Base-by-base conservation (phyloP, 2,888 invertebrate species). In the Melanchra persicariae region DNA sequence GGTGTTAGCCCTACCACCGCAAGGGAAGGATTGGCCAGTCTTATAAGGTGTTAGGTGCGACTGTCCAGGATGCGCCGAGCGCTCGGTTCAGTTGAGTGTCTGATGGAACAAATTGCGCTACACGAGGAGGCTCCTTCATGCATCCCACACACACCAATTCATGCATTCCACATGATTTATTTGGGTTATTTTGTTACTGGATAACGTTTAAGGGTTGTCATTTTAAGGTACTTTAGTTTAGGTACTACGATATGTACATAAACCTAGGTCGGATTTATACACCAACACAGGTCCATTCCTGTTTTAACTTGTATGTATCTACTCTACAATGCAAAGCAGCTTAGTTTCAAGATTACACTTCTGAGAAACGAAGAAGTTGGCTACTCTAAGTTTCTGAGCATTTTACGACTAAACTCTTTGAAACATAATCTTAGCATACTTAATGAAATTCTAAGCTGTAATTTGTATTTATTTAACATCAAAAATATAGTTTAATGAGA, bases 341-440 rank as follows among this genome's bases (percentile, higher is more conserved):
- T 74, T 74, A 76, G 76, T 74, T 74, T 60, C 74, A 69, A 69
- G 76, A 74, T 76, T 74, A 74, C 69, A 76, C 60, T 74, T 76
- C 76, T 24, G 60, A 61, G 76, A 57, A 61, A 76, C 76, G 19
- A 51, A 69, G 60, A 57, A 74, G 55, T 74, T 69, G 22, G 37
- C 69, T 75, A 68, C 75, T 76, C 49, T 61, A 76, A 76, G 43
- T 76, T 76, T 76, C 74, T 69, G 57, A 74, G 45, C 69, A 37
- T 74, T 76, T 74, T 76, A 74, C 26, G 55, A 55, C 26, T 57
- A 76, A 74, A 74, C 60, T 69, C 60, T 76, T 76, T 60, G 37
- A 37, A 30, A 69, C 24, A 37, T 76, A 51, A 76, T 57, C 49
- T 76, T 57, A 57, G 74, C 26, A 49, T 55, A 74, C 47, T 55